Conservation (phyloP, 2,113 vertebrate genomes). For the Esox niger region DNA sequence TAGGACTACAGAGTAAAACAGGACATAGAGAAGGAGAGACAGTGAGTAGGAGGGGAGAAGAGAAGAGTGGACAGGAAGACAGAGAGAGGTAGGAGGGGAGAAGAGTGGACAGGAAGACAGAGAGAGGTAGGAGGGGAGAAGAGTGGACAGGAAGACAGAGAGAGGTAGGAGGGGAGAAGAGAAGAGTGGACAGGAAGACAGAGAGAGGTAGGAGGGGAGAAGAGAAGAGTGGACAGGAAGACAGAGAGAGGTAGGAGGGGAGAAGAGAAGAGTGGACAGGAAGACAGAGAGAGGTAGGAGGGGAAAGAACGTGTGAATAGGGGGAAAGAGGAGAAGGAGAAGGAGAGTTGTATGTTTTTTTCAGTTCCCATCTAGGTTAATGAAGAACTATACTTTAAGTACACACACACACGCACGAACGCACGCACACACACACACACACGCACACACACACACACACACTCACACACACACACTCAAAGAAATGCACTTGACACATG, state of each 20-base stretch:
- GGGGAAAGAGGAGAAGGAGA: conserved; percentile 5
- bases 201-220: not conserved
- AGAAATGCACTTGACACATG: conserved; percentile 44
- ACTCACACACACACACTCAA: conserved; percentile 66
- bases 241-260: not conserved
- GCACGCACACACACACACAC: conserved; percentile 66
- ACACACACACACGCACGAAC: conserved; percentile 64
- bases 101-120: conserved; percentile 6
- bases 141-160: not conserved
- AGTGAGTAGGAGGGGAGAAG: too few species aligned
- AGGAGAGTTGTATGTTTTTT: conserved; percentile 30
- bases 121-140: not conserved
- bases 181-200: not conserved
- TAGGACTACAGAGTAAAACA: too few species aligned
- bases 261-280: not conserved
- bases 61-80: not conserved
- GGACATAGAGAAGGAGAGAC: not conserved
- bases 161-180: not conserved
- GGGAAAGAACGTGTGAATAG: not conserved
- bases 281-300: not conserved
- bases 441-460: conserved; percentile 66
- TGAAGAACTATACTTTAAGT: conserved; percentile 63
- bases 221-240: not conserved
- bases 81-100: not conserved
- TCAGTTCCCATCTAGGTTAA: conserved; percentile 67